phyloP scores from a whole-genome alignment of 2,888 invertebrate genomes.

The Hemithea aestivaria region DNA sequence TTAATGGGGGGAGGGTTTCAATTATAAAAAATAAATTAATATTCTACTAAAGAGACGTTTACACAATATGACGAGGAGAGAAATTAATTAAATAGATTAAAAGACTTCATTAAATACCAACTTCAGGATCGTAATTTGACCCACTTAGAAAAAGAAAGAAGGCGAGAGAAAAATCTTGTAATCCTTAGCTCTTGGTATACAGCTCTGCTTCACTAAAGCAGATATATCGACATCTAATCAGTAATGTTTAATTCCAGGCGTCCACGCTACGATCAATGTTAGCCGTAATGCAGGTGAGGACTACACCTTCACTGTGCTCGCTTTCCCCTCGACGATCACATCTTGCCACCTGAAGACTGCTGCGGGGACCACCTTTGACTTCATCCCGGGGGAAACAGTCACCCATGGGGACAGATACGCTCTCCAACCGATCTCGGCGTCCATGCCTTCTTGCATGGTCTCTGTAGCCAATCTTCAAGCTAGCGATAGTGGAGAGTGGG shows the following conservation, averaged over 20 bases:
- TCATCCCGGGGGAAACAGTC: slow-evolving; percentile 5
- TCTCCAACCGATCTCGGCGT: background rate
- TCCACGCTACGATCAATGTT: slow-evolving; percentile 1
- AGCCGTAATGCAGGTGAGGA: slow-evolving; percentile 7
- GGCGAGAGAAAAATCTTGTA: no score
- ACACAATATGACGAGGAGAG: no score
- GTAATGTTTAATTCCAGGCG: slow-evolving; percentile 10
- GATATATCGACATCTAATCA: no score
- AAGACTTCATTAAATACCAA: no score
- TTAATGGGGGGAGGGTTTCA: no score
- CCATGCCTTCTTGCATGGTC: slow-evolving; percentile 12
- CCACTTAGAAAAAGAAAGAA: no score
- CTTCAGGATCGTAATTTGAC: no score
- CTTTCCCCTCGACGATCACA: background rate
- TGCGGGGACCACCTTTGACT: slow-evolving; percentile 5
- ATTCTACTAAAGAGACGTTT: no score
- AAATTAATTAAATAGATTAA: no score
- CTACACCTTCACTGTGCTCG: slow-evolving; percentile 6
- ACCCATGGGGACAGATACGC: slow-evolving; percentile 12
- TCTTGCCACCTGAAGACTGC: slow-evolving; percentile 19
- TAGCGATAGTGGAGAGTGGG: slow-evolving; percentile 20
- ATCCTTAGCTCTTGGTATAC: no score
- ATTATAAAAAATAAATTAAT: no score
- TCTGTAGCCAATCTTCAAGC: slow-evolving; percentile 6
- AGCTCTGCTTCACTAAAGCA: no score